These are phyloP conservation scores for Orthosia incerta DNA, from an alignment of 2,888 invertebrate genomes.

Conservation along the genomic window DNA sequence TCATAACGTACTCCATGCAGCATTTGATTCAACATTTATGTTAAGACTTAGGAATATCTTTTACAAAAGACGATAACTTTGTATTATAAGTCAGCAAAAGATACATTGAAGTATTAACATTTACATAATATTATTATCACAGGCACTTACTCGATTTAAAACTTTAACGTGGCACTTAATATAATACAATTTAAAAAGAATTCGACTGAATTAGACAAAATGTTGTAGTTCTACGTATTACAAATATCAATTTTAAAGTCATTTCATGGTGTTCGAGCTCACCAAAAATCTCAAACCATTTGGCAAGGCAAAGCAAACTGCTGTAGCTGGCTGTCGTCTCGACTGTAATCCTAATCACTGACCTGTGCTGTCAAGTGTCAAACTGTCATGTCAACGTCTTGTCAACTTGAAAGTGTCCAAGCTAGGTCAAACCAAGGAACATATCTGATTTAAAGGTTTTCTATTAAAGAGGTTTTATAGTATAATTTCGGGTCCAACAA, in stretches of 20 bases:
- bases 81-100: slow-evolving; percentile 19
- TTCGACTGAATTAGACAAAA: slow-evolving; percentile 35
- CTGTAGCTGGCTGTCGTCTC: slow-evolving; percentile 41
- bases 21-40: slow-evolving; percentile 1
- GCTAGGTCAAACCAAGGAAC: too few species aligned
- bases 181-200: slow-evolving; percentile 45
- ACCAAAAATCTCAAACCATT: slow-evolving; percentile 56
- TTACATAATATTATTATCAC: slow-evolving; percentile 63
- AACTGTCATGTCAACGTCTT: neutral
- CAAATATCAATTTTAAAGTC: slow-evolving; percentile 59
- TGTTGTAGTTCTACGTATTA: slow-evolving; percentile 38
- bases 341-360: slow-evolving; percentile 10
- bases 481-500: too few species aligned
- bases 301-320: slow-evolving; percentile 40
- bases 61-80: slow-evolving; percentile 11
- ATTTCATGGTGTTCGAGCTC: slow-evolving; percentile 51
- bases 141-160: slow-evolving; percentile 56
- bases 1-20: neutral
- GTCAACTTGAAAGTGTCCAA: slow-evolving; percentile 1
- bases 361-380: slow-evolving; percentile 38
- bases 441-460: too few species aligned
- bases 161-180: slow-evolving; percentile 64
- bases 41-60: neutral
- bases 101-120: slow-evolving; percentile 44
- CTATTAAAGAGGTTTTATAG: too few species aligned